A percentile compares a stretch with the other conserved stretches of the same genome.
Evolutionary conservation across 2,888 invertebrate species (phyloP).

Genomic region (Melanostoma scalare): DNA sequence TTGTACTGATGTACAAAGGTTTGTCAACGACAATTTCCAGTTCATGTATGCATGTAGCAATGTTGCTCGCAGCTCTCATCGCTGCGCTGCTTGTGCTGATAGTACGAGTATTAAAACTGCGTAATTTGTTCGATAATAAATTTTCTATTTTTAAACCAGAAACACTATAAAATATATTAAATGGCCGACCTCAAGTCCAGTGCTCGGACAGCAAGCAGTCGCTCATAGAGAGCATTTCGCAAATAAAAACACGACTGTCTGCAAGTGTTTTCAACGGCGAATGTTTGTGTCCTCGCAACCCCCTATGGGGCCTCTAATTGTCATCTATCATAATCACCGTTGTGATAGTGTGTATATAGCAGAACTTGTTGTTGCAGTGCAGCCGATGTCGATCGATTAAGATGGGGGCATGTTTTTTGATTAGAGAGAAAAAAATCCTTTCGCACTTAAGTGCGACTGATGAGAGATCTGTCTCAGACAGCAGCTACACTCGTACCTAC

Average conservation of each 20-base stretch:
- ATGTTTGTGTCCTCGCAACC: conserved; percentile 24
- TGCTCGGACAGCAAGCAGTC: conserved; percentile 10
- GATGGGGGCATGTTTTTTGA: conserved; percentile 62
- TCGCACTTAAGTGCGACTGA: conserved; percentile 34
- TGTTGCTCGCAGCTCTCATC: conserved; percentile 39
- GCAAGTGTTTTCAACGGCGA: conserved; percentile 28
- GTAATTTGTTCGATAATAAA: conserved; percentile 71
- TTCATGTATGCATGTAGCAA: conserved; percentile 3
- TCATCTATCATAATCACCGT: conserved; percentile 41
- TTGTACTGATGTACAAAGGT: conserved; percentile 35
- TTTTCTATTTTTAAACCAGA: conserved; percentile 67
- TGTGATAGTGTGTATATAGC: neutral
- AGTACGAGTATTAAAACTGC: conserved; percentile 65
- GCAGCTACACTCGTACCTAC: neutral
- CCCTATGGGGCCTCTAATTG: conserved; percentile 15
- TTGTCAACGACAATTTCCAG: conserved; percentile 30
- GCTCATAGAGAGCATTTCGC: conserved; percentile 22
- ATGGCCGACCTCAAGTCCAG: conserved; percentile 32
- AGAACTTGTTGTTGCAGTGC: conserved; percentile 2
- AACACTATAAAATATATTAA: conserved; percentile 57
- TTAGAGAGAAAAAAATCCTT: conserved; percentile 46
- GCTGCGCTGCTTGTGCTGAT: conserved; percentile 24
- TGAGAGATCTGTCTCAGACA: conserved; percentile 30
- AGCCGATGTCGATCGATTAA: conserved; percentile 56
- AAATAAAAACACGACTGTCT: conserved; percentile 4